These are phyloP conservation scores for Cheilinus undulatus DNA, from an alignment of 2,113 vertebrate genomes.

Conservation along the genomic window DNA sequence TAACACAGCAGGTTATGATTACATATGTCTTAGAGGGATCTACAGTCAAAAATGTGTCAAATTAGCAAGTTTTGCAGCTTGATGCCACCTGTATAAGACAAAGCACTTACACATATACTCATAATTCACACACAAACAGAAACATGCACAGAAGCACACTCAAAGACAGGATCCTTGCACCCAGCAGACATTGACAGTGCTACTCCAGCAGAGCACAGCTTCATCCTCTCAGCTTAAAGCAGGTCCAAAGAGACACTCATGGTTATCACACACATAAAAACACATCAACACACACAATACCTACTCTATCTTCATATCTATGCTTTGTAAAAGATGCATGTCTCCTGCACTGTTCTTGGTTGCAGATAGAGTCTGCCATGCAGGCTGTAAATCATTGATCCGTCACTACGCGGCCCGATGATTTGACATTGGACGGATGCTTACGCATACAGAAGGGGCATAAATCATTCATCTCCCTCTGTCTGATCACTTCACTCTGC, in stretches of 20 bases:
- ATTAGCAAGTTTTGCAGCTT: too few species aligned
- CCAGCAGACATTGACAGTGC: background rate
- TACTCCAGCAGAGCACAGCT: conserved; percentile 6
- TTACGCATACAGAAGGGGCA: conserved; percentile 19
- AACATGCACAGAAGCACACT: background rate
- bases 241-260: background rate
- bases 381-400: conserved; percentile 47
- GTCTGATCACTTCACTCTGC: conserved; percentile 54
- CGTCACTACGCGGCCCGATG: conserved; percentile 38
- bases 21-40: too few species aligned
- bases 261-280: background rate
- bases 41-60: too few species aligned
- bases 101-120: background rate
- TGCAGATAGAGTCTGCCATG: conserved; percentile 10
- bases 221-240: conserved; percentile 7
- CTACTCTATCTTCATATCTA: background rate
- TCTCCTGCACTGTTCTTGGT: background rate
- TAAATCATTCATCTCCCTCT: conserved; percentile 64
- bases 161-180: background rate
- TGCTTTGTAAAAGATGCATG: background rate
- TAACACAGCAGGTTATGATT: too few species aligned
- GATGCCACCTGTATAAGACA: background rate
- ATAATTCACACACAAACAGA: background rate
- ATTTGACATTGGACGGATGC: conserved; percentile 39
- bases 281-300: background rate